Evolutionary conservation across 2,888 invertebrate genomes (phyloP).

Genomic region (Pterostichus madidus): DNA sequence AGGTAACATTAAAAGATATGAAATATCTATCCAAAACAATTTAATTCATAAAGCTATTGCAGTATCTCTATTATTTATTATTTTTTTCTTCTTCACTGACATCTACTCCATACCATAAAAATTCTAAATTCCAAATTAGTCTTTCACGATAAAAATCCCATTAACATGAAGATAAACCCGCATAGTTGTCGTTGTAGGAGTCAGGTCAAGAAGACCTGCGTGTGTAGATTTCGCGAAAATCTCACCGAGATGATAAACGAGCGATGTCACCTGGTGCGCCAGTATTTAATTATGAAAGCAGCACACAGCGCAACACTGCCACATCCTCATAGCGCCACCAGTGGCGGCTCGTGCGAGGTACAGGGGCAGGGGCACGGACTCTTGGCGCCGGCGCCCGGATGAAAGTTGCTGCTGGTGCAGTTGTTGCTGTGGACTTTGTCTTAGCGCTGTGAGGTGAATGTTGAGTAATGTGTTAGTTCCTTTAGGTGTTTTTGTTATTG

Average conservation of each 20-base stretch:
- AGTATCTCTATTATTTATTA: not conserved
- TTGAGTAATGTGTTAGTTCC: not conserved
- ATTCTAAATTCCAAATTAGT: not conserved
- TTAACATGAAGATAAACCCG: not conserved
- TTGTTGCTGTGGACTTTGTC: not conserved
- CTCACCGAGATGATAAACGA: constrained; percentile 18
- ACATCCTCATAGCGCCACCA: constrained; percentile 43
- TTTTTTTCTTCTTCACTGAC: not conserved
- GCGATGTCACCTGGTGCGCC: constrained; percentile 35
- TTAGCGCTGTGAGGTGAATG: not conserved
- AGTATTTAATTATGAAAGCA: constrained; percentile 48
- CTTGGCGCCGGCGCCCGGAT: constrained; percentile 23
- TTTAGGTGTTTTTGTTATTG: not conserved
- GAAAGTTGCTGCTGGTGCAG: not conserved
- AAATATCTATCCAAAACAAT: no score
- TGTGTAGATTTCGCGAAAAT: constrained; percentile 13
- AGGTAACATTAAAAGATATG: no score
- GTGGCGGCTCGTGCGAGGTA: constrained; percentile 4
- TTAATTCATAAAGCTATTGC: no score
- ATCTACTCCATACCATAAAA: no score
- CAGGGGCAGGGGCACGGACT: not conserved
- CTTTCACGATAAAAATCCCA: constrained; percentile 26
- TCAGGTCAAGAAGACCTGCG: constrained; percentile 31
- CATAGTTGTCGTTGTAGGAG: constrained; percentile 21
- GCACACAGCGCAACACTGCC: constrained; percentile 22